Percentiles rank a stretch among this genome's conserved stretches.
Conservation (phyloP, 2,797 vertebrate species). For the Alauda arvensis region DNA sequence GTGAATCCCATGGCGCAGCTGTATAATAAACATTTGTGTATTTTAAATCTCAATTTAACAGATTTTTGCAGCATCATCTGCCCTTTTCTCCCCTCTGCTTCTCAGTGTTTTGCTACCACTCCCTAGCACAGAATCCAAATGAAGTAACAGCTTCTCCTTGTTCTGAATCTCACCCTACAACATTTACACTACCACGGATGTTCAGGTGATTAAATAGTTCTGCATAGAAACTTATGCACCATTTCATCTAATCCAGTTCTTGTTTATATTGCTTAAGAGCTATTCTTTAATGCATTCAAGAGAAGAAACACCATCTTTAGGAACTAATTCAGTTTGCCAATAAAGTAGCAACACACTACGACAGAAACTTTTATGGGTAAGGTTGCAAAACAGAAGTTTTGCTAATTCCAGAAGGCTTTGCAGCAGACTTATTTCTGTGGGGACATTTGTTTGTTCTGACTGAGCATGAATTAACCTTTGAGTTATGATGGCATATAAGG, state of each 20-base stretch:
- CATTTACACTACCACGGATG: background rate
- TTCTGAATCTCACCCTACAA: background rate
- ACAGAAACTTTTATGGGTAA: background rate
- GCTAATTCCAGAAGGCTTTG: background rate
- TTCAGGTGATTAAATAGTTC: background rate
- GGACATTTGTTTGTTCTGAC: background rate
- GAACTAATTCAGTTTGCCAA: background rate
- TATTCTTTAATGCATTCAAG: background rate
- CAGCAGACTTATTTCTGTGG: background rate
- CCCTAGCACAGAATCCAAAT: background rate
- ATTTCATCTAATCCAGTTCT: background rate
- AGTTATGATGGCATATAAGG: background rate
- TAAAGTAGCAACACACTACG: background rate
- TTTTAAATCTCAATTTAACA: background rate
- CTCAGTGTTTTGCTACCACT: background rate
- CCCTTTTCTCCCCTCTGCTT: background rate
- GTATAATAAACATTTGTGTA: background rate
- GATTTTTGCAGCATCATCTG: background rate
- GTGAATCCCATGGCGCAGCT: background rate
- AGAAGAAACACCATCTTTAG: background rate
- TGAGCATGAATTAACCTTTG: background rate
- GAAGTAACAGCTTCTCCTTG: background rate
- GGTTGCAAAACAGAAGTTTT: background rate
- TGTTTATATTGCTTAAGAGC: background rate
- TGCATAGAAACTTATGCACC: background rate